A percentile compares a stretch with the other conserved stretches of the same genome.
phyloP scores from a whole-genome alignment of 2,888 invertebrate genomes.

The Dynastes hyllus region DNA sequence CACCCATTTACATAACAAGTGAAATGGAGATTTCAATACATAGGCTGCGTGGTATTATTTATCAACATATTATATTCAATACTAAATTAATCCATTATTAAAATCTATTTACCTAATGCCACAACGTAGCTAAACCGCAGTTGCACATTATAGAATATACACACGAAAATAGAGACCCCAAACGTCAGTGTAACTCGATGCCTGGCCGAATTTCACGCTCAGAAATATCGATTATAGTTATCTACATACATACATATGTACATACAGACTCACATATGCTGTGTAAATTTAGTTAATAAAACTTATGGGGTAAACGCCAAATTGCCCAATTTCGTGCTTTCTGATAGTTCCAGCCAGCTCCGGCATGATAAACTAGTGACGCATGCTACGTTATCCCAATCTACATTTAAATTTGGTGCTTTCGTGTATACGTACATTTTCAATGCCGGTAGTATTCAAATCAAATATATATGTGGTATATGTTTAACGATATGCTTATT shows the following conservation, averaged over 20 bases:
- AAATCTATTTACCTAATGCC: not conserved
- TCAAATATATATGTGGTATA: not conserved
- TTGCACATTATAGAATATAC: not conserved
- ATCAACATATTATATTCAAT: not conserved
- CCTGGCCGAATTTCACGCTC: constrained; percentile 13
- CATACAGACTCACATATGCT: not conserved
- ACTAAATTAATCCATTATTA: not conserved
- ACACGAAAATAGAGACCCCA: constrained; percentile 29
- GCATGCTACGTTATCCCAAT: not conserved
- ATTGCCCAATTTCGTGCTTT: constrained; percentile 27
- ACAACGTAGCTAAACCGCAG: constrained; percentile 8
- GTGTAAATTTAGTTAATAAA: constrained; percentile 32
- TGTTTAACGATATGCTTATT: no score
- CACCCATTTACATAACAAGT: no score
- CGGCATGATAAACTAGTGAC: constrained; percentile 2
- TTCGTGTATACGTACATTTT: not conserved
- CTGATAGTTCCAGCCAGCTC: constrained; percentile 20
- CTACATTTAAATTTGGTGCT: constrained; percentile 8
- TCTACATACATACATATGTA: not conserved
- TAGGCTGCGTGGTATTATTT: not conserved
- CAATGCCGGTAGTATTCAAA: not conserved
- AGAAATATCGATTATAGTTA: constrained; percentile 6
- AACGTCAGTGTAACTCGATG: constrained; percentile 10
- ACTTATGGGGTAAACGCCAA: constrained; percentile 15
- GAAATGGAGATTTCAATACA: no score